Conservation (phyloP, 2,113 vertebrate species). For the Danionella cerebrum region DNA sequence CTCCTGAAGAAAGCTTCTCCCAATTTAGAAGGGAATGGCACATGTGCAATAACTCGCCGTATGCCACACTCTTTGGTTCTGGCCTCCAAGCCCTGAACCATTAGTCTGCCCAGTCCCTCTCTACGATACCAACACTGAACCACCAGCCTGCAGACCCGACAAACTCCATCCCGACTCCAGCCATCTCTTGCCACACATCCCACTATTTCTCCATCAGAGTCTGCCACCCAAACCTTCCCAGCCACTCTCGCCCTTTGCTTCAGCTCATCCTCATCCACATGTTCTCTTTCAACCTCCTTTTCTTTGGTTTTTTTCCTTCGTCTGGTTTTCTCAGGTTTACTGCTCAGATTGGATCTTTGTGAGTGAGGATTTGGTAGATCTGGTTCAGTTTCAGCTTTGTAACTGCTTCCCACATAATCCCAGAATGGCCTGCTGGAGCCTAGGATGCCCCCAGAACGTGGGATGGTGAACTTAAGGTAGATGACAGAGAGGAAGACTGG, state of each 20-base stretch:
- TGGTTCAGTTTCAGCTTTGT: constrained; percentile 50
- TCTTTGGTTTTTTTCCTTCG: constrained; percentile 23
- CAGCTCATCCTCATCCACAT: constrained; percentile 50
- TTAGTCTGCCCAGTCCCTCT: constrained; percentile 74
- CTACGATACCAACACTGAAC: constrained; percentile 75
- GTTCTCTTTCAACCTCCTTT: constrained; percentile 51
- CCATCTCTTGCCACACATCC: constrained; percentile 69
- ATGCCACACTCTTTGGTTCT: constrained; percentile 64
- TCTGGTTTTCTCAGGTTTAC: constrained; percentile 41
- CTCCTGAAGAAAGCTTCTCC: constrained; percentile 66
- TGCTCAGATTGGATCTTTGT: constrained; percentile 28
- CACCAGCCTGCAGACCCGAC: constrained; percentile 70
- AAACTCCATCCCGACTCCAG: constrained; percentile 30
- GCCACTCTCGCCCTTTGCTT: constrained; percentile 57
- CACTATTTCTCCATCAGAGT: constrained; percentile 68
- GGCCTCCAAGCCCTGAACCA: constrained; percentile 74
- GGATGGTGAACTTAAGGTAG: constrained; percentile 75
- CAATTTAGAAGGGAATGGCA: constrained; percentile 62
- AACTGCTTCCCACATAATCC: constrained; percentile 70
- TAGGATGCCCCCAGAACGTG: constrained; percentile 65
- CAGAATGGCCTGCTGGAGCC: constrained; percentile 65
- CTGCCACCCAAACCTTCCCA: constrained; percentile 74
- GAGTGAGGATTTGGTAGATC: constrained; percentile 53
- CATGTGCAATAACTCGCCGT: constrained; percentile 58
- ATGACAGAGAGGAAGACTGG: constrained; percentile 73